Base-by-base conservation (phyloP, 2,113 vertebrate genomes). In the Sialia sialis region DNA sequence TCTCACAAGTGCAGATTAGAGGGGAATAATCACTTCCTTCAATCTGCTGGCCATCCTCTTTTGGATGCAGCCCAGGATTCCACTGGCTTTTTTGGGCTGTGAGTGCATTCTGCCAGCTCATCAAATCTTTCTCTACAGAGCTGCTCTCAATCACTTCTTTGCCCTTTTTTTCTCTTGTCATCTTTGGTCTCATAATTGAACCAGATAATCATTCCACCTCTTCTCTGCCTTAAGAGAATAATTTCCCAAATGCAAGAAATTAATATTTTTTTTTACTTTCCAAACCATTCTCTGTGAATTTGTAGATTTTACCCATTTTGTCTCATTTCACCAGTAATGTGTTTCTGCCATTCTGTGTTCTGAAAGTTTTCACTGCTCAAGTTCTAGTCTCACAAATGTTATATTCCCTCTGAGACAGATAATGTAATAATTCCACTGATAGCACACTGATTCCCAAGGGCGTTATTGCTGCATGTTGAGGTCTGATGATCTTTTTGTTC, bases 21-120 rank as follows among this genome's bases (percentile, higher is more conserved):
- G 12, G 4, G 26, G 4, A 17, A 51, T 32, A 66, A 51, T 51
- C 8, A 19, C 7, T 8, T 29, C 36, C 51, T 51, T 43, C 10
- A 16, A 32, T 18, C 8, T 44, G 5, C 12, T 66, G 36, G 11
- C 15, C 32, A 13, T 0, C 0, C 2, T 81, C 7, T 27, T 59
- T 81, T 44, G 46, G 22, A 52, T 16, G 22, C 6, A 73, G 4
- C 10, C 19, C 26, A n/a, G 27, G 22, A 27, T 32, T 43, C 27
- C 9, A 51, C 3, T 59, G 18, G 8, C 8, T 58, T 58, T 58
- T 88, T n/a, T 52, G 15, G 32, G 13, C 8, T 38, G 19, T 16
- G 27, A 38, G 4, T 1, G 0, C 18, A 59, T 22, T 43, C 30
- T 38, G 16, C 7, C 6, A 16, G 27, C 7, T 73, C 43, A 58